A percentile compares a stretch with the other conserved stretches of the same genome.
phyloP scores from a whole-genome alignment of 1,140 invertebrate species.

The Drosophila mauritiana region DNA sequence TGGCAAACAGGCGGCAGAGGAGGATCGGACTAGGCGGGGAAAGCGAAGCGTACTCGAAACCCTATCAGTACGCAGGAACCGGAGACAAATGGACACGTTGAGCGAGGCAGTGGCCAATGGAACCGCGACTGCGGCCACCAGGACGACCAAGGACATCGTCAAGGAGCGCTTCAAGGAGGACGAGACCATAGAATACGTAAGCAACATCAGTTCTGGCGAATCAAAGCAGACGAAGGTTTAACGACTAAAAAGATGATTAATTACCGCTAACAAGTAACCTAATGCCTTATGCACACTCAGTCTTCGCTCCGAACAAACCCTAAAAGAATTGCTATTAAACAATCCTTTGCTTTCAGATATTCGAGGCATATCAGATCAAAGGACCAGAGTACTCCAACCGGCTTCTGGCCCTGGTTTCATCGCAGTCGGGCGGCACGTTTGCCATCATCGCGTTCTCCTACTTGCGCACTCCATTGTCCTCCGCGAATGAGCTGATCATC shows the following conservation, averaged over 20 bases:
- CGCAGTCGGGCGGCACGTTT: conserved; percentile 86
- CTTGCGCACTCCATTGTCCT: conserved; percentile 86
- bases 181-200: conserved; percentile 71
- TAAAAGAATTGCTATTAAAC: background rate
- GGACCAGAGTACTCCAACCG: conserved; percentile 82
- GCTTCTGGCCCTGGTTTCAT: conserved; percentile 89
- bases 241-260: conserved; percentile 1
- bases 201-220: background rate
- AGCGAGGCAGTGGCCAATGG: conserved; percentile 28
- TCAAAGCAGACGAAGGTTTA: background rate
- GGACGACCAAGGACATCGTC: conserved; percentile 47
- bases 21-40: background rate
- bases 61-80: background rate
- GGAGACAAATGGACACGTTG: conserved; percentile 43
- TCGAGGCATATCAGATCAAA: conserved; percentile 82
- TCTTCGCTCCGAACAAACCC: background rate
- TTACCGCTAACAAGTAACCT: background rate
- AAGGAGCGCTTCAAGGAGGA: conserved; percentile 78
- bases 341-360: conserved; percentile 52
- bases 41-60: background rate
- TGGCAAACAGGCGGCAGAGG: conserved; percentile 1
- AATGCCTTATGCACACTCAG: too few relatives aligned
- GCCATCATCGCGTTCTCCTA: conserved; percentile 88
- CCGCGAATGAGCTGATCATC: conserved; percentile 87
- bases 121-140: background rate